Conservation (phyloP, 35 echinoderm and acorn worm species). For the Chiridota heheva region DNA sequence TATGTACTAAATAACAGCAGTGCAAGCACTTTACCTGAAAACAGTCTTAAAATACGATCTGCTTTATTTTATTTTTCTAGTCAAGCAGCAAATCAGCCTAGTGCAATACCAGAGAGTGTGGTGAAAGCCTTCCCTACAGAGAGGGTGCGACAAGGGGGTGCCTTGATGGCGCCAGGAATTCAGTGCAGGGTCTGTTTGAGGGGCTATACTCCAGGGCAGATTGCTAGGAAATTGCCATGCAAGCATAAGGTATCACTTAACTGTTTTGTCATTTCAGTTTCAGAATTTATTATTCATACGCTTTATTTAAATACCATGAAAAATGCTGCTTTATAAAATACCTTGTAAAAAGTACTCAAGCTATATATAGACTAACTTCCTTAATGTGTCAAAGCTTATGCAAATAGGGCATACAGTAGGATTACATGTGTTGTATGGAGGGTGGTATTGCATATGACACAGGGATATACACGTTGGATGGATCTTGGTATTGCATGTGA, state of each 20-base stretch:
- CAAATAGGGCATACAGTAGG: no score
- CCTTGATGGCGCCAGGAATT: conserved; percentile 57
- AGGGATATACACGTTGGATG: no score
- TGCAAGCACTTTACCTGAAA: no score
- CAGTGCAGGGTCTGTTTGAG: conserved; percentile 85
- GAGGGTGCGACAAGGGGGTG: conserved; percentile 71
- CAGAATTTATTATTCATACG: not conserved
- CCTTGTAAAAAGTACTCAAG: no score
- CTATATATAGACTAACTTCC: no score
- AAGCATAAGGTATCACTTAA: conserved; percentile 97
- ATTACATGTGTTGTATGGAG: no score
- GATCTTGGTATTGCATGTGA: no score
- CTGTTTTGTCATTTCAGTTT: not conserved
- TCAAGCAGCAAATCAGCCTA: conserved; percentile 54
- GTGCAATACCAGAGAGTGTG: conserved; percentile 77
- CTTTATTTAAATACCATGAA: not conserved
- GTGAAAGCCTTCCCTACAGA: conserved; percentile 75
- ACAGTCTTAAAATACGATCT: no score
- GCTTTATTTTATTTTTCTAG: conserved; percentile 47
- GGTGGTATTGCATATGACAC: no score
- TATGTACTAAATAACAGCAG: no score
- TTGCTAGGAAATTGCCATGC: conserved; percentile 71
- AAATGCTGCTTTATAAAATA: not conserved
- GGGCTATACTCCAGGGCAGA: conserved; percentile 67
- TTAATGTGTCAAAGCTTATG: no score